These are phyloP conservation scores for Syrista parreyssii DNA, from an alignment of 2,888 invertebrate genomes.

Conservation along the genomic window DNA sequence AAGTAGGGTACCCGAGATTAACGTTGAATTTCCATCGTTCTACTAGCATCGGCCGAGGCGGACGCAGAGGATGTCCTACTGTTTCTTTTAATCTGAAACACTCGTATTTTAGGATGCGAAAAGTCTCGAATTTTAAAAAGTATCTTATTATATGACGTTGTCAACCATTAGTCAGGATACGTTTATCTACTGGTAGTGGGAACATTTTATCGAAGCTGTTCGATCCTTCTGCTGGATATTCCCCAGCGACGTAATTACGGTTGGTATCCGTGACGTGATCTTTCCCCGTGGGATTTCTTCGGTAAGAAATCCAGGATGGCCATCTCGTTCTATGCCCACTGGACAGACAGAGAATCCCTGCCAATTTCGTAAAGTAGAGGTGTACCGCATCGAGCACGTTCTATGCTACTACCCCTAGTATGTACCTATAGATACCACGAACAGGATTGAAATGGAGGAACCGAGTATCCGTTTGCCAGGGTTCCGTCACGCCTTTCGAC, in stretches of 20 bases:
- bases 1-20: background rate
- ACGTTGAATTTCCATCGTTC: background rate
- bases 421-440: background rate
- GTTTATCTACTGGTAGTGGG: background rate
- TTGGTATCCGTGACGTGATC: conserved; percentile 12
- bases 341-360: conserved; percentile 15
- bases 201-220: background rate
- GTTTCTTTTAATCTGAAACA: background rate
- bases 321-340: background rate
- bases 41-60: background rate
- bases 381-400: conserved; percentile 17
- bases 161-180: background rate
- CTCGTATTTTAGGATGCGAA: background rate
- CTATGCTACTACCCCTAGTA: background rate
- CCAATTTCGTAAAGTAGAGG: conserved; percentile 18
- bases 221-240: background rate
- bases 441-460: conserved; percentile 5
- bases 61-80: background rate
- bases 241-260: conserved; percentile 16
- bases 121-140: background rate
- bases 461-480: conserved; percentile 1
- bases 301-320: background rate
- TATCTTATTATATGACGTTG: background rate
- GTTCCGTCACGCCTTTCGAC: background rate
- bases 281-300: background rate